Conservation (phyloP, 30 jellyfish, hydroid and myxozoan species). For the Cassiopea xamachana region DNA sequence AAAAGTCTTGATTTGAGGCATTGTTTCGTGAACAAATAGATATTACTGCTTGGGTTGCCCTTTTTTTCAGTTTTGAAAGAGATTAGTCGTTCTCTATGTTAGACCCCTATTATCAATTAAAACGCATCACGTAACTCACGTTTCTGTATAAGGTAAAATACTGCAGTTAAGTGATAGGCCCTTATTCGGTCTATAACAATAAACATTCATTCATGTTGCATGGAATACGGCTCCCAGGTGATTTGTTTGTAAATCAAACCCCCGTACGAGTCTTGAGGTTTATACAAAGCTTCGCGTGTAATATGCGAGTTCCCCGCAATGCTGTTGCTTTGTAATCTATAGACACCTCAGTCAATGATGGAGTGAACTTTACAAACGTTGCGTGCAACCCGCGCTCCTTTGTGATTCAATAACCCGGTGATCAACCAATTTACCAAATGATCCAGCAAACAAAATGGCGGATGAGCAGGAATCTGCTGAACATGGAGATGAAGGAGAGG, state of each 20-base stretch:
- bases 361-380: background rate
- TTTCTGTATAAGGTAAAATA: too few species aligned
- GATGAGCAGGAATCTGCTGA: conserved; percentile 75
- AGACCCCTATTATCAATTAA: background rate
- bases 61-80: too few species aligned
- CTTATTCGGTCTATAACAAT: background rate
- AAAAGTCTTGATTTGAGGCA: too few species aligned
- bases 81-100: background rate
- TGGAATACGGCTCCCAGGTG: background rate
- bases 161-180: background rate
- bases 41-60: too few species aligned
- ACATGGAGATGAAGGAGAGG: conserved; percentile 70
- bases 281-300: conserved; percentile 10
- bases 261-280: conserved; percentile 12
- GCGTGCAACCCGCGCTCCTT: conserved; percentile 54
- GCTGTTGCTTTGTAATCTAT: background rate
- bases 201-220: background rate
- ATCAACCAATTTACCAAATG: conserved; percentile 74
- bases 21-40: too few species aligned
- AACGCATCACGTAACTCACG: background rate
- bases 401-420: conserved; percentile 58
- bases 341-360: background rate
- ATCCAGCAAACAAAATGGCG: conserved; percentile 80
- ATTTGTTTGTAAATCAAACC: background rate
- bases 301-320: conserved; percentile 7